Evolutionary conservation across 2,888 invertebrate genomes (phyloP).

Genomic region (Luffia ferchaultella): DNA sequence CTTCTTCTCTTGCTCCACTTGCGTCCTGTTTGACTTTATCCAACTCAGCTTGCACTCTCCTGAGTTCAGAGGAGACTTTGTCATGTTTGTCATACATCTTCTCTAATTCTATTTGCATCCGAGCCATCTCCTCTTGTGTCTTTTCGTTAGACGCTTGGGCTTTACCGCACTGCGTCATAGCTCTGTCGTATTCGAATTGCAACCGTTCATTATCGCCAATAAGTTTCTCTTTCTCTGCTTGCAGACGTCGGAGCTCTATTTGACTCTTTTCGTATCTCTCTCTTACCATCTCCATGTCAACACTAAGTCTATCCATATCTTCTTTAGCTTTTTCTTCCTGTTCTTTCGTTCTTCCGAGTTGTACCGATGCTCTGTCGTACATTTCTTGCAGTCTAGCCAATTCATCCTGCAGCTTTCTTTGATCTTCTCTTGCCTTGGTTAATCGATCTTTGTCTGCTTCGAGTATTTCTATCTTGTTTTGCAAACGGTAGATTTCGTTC

Average conservation of each 20-base stretch:
- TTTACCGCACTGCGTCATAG: slow-evolving; percentile 86
- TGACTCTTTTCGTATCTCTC: slow-evolving; percentile 90
- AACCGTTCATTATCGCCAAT: slow-evolving; percentile 85
- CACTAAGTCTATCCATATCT: slow-evolving; percentile 76
- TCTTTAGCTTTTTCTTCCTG: slow-evolving; percentile 91
- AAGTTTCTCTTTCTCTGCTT: slow-evolving; percentile 86
- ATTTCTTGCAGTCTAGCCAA: slow-evolving; percentile 85
- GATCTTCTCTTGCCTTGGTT: slow-evolving; percentile 84
- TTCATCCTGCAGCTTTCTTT: slow-evolving; percentile 88
- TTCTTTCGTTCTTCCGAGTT: slow-evolving; percentile 86
- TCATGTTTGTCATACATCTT: slow-evolving; percentile 93
- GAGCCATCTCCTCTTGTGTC: slow-evolving; percentile 87
- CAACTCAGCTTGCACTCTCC: slow-evolving; percentile 81
- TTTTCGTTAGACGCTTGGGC: slow-evolving; percentile 87
- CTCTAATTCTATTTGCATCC: slow-evolving; percentile 86
- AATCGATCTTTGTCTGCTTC: slow-evolving; percentile 89
- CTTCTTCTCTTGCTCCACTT: slow-evolving; percentile 81
- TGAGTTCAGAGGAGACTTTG: slow-evolving; percentile 80
- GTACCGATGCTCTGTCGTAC: slow-evolving; percentile 86
- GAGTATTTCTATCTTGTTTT: slow-evolving; percentile 86
- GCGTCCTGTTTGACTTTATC: slow-evolving; percentile 75
- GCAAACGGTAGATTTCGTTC: slow-evolving; percentile 87
- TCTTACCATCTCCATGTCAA: slow-evolving; percentile 87
- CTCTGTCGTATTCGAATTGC: slow-evolving; percentile 86
- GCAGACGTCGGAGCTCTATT: slow-evolving; percentile 81